These are phyloP conservation scores for Agrochola macilenta DNA, from an alignment of 2,888 invertebrate genomes.

Conservation along the genomic window DNA sequence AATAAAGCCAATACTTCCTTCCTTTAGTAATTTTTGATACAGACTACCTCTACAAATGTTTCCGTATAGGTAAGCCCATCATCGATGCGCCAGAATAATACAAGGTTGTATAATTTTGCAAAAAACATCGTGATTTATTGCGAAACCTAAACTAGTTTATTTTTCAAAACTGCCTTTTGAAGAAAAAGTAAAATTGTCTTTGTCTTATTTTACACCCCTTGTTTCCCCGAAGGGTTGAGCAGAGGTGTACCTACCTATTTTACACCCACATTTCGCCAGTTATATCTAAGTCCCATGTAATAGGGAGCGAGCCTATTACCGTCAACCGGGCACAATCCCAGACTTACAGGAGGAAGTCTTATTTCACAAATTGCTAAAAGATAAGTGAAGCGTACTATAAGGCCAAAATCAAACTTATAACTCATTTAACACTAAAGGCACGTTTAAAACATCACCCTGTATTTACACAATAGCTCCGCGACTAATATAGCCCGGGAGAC, in stretches of 20 bases:
- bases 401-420: background rate
- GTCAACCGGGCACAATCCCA: no score
- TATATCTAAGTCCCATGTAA: no score
- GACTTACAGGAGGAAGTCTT: background rate
- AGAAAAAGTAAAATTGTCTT: no score
- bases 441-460: constrained; percentile 10
- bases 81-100: background rate
- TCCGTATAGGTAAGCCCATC: background rate
- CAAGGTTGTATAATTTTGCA: background rate
- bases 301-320: no score
- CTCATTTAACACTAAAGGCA: background rate
- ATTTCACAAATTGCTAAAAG: background rate
- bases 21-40: background rate
- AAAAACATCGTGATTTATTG: background rate
- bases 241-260: no score
- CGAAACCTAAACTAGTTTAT: no score
- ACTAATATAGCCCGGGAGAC: constrained; percentile 54
- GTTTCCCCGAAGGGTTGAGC: no score
- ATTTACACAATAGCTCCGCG: constrained; percentile 12
- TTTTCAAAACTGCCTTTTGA: no score
- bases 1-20: background rate
- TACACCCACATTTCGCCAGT: no score
- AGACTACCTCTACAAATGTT: background rate
- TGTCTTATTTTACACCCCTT: no score
- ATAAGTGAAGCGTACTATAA: background rate